These are phyloP conservation scores for Bucorvus abyssinicus DNA, from an alignment of 2,797 vertebrate genomes.

Conservation along the genomic window DNA sequence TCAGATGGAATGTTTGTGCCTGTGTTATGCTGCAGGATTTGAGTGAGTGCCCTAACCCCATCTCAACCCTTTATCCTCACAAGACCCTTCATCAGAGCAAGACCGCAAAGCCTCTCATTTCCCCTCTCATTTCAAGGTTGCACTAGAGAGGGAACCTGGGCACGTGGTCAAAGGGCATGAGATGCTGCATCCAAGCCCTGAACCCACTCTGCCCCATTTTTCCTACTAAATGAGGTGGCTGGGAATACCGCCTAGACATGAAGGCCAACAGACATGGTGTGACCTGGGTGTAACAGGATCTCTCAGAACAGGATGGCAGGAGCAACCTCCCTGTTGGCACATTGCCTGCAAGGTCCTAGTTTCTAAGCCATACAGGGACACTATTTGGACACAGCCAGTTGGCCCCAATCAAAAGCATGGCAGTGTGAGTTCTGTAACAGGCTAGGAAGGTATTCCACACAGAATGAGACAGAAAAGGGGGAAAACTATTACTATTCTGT, in stretches of 20 bases:
- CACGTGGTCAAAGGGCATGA: neutral
- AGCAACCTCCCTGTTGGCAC: neutral
- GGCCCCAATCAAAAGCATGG: rapidly evolving
- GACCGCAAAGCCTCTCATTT: neutral
- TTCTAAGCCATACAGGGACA: neutral
- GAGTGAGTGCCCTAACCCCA: neutral
- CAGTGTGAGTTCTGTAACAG: neutral
- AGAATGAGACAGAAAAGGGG: neutral
- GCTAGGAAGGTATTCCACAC: neutral
- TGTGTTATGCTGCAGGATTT: neutral
- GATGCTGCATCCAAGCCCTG: neutral
- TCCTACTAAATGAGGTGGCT: neutral
- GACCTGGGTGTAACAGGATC: neutral
- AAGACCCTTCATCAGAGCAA: neutral
- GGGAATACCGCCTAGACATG: neutral
- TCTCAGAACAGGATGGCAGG: neutral
- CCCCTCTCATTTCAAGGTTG: neutral
- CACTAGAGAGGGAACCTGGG: neutral
- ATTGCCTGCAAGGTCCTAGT: neutral
- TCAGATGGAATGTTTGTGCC: neutral
- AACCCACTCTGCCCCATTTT: neutral
- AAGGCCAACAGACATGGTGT: neutral
- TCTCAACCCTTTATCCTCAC: neutral
- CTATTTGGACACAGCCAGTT: neutral
- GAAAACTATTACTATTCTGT: neutral